Evolutionary conservation across 2,888 invertebrate species (phyloP).

Genomic region (Xylota segnis): DNA sequence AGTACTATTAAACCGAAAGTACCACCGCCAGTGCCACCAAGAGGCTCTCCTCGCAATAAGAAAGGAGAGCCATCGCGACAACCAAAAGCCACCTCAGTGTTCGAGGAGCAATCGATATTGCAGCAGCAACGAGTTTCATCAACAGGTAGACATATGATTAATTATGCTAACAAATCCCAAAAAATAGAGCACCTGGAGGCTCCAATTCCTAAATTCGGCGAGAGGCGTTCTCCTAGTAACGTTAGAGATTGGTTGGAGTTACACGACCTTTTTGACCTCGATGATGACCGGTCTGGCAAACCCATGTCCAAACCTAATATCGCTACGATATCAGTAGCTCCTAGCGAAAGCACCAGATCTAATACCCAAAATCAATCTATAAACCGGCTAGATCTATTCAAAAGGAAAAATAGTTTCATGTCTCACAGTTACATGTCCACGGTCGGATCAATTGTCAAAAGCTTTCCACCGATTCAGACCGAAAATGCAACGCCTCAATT

Average conservation of each 20-base stretch:
- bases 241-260: conserved; percentile 84
- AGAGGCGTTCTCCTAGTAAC: conserved; percentile 83
- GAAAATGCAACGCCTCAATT: conserved; percentile 46
- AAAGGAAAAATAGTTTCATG: conserved; percentile 81
- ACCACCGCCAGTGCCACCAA: conserved; percentile 95
- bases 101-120: conserved; percentile 81
- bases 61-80: conserved; percentile 77
- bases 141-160: conserved; percentile 68
- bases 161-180: conserved; percentile 57
- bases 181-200: conserved; percentile 78
- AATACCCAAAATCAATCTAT: conserved; percentile 28
- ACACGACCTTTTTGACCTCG: conserved; percentile 81
- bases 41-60: conserved; percentile 89
- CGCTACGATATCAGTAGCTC: conserved; percentile 18
- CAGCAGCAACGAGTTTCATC: conserved; percentile 73
- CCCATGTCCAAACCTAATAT: conserved; percentile 10
- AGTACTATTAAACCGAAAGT: conserved; percentile 86
- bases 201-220: conserved; percentile 82
- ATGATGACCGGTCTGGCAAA: conserved; percentile 47
- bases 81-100: conserved; percentile 63
- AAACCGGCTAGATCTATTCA: conserved; percentile 77
- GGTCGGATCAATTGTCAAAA: conserved; percentile 81
- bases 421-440: conserved; percentile 82
- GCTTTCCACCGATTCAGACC: conserved; percentile 81
- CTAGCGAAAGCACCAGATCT: conserved; percentile 53